Evolutionary conservation across 2,113 vertebrate genomes (phyloP), one percentile per base, ranked within the genome.

Genomic region (Meles meles): DNA sequence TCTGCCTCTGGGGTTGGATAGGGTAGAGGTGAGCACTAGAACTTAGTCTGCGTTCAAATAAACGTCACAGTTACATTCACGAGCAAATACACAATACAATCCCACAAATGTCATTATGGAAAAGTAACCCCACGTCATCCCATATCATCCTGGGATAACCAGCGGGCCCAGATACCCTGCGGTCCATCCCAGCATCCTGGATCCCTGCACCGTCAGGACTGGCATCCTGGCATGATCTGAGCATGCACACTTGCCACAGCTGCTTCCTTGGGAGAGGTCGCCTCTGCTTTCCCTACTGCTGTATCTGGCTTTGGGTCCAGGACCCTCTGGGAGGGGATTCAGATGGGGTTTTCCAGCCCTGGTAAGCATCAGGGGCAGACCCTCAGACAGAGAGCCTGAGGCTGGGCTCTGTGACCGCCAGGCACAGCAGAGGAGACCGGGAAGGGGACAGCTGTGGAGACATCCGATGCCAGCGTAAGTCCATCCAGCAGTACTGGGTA

Each of bases 191-290:
- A 29, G 42, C 29, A 8, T 44, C 47, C 71, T 61, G 25, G 52
- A 55, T n/a, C 69, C 42, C 37, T 2, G 12, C 21, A 18, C 0
- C 0, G 1, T 44, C 57, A 59, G 49, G 3, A 14, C 27, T 10
- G 3, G 23, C 74, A 74, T 47, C 18, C 57, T 10, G 4, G 23
- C 5, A 11, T 17, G 37, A 59, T 49, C 44, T 34, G 34, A 59
- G 59, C 37, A 27, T 3, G 2, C 21, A 44, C 15, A 18, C 42
- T 81, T 61, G n/a, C 44, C 77, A 25, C 9, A 29, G 4, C 52
- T 49, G 10, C 81, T 65, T 14, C 25, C 29, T n/a, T 15, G 37
- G 55, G 42, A 47, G 25, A 61, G 13, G 27, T 15, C 23, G 12
- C 57, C 39, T 65, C 65, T 15, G 14, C n/a, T 27, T 49, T 72